Base-by-base conservation (phyloP, 2,797 vertebrate species). In the Hafferia zeledoni region DNA sequence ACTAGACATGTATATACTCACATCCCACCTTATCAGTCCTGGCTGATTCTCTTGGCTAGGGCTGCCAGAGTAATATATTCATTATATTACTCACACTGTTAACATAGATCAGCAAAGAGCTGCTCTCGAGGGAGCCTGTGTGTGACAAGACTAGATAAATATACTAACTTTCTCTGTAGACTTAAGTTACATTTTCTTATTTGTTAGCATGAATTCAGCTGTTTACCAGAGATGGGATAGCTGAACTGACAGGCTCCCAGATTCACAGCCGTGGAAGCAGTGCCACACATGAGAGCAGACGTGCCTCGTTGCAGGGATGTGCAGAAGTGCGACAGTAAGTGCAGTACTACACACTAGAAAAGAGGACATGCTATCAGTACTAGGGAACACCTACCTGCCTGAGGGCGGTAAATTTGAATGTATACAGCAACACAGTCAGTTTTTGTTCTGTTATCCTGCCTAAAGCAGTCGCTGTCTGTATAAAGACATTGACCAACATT, bases 261-360 rank as follows among this genome's bases (percentile, higher is more conserved):
- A 35, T 8, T 31, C 57, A 24, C 11, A 72, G n/a, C 41, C 4
- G 0, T 46, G 61, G 27, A n/a, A 37, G 46, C 33, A 87, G 24
- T 1, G 3, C 44, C 0, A 2, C 13, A 37, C 50, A 27, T 0
- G 0, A 56, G 2, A 57, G 39, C 3, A 35, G n/a, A 19, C 0
- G 0, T 22, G 30, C 41, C 41, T n/a, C 67, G 53, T 28, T 6
- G 2, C 4, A 0, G 19, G 24, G 15, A 30, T 28, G 27, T 59
- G 47, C 35, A 61, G 27, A 63, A 56, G 16, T 13, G 28, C 53
- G 41, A 37, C 46, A 67, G 25, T 19, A 44, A 76, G 24, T 33
- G 13, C 11, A 49, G 44, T 5, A 17, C 18, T 24, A 19, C 25
- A 33, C 1, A 0, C 44, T 17, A 47, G 12, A 46, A 50, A 0